A percentile compares a stretch with the other conserved stretches of the same genome.
Evolutionary conservation across 2,797 vertebrate species (phyloP).

Genomic region (Pelobates cultripes): DNA sequence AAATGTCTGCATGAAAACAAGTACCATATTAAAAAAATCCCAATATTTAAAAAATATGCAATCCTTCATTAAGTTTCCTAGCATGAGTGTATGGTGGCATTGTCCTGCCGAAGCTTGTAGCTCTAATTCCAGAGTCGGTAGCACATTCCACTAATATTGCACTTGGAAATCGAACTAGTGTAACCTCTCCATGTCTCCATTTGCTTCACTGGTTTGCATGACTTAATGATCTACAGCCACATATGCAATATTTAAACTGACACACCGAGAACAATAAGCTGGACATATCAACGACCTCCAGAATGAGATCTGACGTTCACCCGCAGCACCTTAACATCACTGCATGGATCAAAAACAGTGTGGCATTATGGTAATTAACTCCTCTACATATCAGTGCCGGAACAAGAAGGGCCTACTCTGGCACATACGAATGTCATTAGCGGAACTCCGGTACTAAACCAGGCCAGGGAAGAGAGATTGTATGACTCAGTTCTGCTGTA

Average conservation of each 20-base stretch:
- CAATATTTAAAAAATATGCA: slow-evolving; percentile 82
- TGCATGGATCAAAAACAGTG: slow-evolving; percentile 73
- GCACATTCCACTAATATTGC: slow-evolving; percentile 84
- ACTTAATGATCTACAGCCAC: slow-evolving; percentile 73
- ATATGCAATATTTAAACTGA: slow-evolving; percentile 75
- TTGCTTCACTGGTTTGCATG: slow-evolving; percentile 73
- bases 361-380: slow-evolving; percentile 74
- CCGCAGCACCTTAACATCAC: slow-evolving; percentile 74
- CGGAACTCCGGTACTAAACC: slow-evolving; percentile 73
- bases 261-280: slow-evolving; percentile 74
- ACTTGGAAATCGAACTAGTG: slow-evolving; percentile 75
- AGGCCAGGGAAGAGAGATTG: slow-evolving; percentile 64
- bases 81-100: slow-evolving; percentile 78
- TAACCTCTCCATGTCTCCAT: slow-evolving; percentile 71
- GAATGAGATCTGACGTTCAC: slow-evolving; percentile 73
- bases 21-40: slow-evolving; percentile 64
- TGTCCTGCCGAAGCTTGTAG: slow-evolving; percentile 73
- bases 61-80: slow-evolving; percentile 75
- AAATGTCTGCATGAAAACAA: slow-evolving; percentile 80
- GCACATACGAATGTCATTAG: slow-evolving; percentile 76
- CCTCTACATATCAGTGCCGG: slow-evolving; percentile 71
- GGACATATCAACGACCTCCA: slow-evolving; percentile 72
- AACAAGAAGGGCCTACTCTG: slow-evolving; percentile 72
- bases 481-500: slow-evolving; percentile 83
- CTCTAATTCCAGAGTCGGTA: slow-evolving; percentile 78